Evolutionary conservation across 1,140 invertebrate genomes (phyloP).

Genomic region (Thaumatotibia leucotreta): DNA sequence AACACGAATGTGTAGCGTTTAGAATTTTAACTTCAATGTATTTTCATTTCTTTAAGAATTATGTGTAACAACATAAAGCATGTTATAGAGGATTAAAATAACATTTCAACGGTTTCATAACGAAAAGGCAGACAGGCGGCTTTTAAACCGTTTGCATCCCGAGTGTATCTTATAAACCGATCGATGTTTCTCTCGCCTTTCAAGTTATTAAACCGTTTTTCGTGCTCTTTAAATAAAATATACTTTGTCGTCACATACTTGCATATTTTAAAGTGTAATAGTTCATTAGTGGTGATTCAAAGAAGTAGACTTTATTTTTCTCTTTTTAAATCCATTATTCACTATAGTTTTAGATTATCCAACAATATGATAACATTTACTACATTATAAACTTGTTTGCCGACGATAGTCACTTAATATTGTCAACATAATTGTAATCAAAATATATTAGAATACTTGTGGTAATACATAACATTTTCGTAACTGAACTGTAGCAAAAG

Average conservation of each 20-base stretch:
- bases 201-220: slow-evolving; percentile 38
- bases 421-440: slow-evolving; percentile 65
- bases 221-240: slow-evolving; percentile 41
- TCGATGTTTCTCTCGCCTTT: slow-evolving; percentile 29
- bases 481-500: slow-evolving; percentile 71
- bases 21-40: slow-evolving; percentile 72
- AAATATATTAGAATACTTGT: slow-evolving; percentile 73
- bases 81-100: slow-evolving; percentile 55
- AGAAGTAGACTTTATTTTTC: slow-evolving; percentile 68
- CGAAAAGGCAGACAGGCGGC: slow-evolving; percentile 39
- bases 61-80: slow-evolving; percentile 63
- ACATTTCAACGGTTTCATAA: slow-evolving; percentile 38
- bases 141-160: background rate
- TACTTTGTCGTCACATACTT: slow-evolving; percentile 49
- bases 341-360: slow-evolving; percentile 73
- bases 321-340: slow-evolving; percentile 67
- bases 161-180: background rate
- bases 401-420: slow-evolving; percentile 65
- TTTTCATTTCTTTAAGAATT: slow-evolving; percentile 69
- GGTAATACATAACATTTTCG: slow-evolving; percentile 67
- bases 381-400: slow-evolving; percentile 71
- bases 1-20: slow-evolving; percentile 68
- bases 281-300: slow-evolving; percentile 53
- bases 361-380: slow-evolving; percentile 64
- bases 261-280: slow-evolving; percentile 61